Evolutionary conservation across 2,797 vertebrate genomes (phyloP).

Genomic region (Erethizon dorsatum): DNA sequence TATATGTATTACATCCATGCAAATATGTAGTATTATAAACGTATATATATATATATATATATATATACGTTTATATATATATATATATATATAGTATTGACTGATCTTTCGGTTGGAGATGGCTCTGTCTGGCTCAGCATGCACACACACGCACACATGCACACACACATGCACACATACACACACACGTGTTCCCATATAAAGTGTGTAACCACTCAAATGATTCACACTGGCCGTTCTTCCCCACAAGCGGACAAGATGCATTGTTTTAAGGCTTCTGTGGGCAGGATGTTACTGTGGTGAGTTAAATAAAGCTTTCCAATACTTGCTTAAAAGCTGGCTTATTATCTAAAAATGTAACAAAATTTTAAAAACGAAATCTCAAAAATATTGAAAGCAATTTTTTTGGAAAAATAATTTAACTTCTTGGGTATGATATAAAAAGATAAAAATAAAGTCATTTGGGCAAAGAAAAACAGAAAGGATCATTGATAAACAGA

Average conservation of each 20-base stretch:
- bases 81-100: background rate
- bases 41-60: background rate
- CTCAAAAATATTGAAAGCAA: background rate
- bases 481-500: background rate
- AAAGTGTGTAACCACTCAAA: rapidly evolving
- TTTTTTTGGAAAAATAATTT: background rate
- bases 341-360: background rate
- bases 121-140: background rate
- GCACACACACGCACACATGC: background rate
- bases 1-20: background rate
- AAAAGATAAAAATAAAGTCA: background rate
- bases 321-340: background rate
- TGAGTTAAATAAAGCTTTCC: background rate
- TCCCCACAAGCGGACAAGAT: background rate
- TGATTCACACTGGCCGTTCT: rapidly evolving
- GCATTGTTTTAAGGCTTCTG: background rate
- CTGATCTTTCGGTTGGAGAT: background rate
- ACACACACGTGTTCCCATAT: background rate
- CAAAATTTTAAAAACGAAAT: background rate
- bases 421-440: background rate
- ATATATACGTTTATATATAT: too few species aligned
- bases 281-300: background rate
- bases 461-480: background rate
- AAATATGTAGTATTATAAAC: background rate
- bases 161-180: background rate